Evolutionary conservation across 2,888 invertebrate species (phyloP).

Genomic region (Nemapogon koenigi): DNA sequence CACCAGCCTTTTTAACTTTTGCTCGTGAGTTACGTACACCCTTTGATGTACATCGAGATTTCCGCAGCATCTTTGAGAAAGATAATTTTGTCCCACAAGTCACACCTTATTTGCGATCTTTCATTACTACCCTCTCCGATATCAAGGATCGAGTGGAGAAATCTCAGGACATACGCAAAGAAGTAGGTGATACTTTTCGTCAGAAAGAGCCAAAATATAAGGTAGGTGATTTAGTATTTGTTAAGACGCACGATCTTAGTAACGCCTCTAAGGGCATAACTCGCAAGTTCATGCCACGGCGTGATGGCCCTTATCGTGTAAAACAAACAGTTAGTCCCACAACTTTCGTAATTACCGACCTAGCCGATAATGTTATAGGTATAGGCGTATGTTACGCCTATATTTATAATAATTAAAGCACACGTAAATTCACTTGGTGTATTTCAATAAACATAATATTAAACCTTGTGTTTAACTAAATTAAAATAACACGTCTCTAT

Average conservation of each 20-base stretch:
- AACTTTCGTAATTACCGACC: too few relatives aligned
- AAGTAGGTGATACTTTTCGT: not conserved
- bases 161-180: not conserved
- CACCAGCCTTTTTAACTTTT: slow-evolving; percentile 8
- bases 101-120: not conserved
- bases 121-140: not conserved
- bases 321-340: not conserved
- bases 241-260: not conserved
- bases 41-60: not conserved
- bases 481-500: too few relatives aligned
- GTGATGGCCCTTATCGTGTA: not conserved
- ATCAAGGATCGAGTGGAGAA: not conserved
- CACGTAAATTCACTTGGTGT: too few relatives aligned
- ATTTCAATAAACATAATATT: too few relatives aligned
- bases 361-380: too few relatives aligned
- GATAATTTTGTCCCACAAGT: slow-evolving; percentile 1
- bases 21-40: not conserved
- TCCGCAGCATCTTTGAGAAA: not conserved
- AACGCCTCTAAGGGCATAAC: not conserved
- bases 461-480: too few relatives aligned
- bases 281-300: not conserved
- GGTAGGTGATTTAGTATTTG: not conserved
- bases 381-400: too few relatives aligned
- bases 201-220: not conserved
- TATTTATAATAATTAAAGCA: too few relatives aligned